phyloP scores from a whole-genome alignment of 2,113 vertebrate species.

The Ranitomeya variabilis region DNA sequence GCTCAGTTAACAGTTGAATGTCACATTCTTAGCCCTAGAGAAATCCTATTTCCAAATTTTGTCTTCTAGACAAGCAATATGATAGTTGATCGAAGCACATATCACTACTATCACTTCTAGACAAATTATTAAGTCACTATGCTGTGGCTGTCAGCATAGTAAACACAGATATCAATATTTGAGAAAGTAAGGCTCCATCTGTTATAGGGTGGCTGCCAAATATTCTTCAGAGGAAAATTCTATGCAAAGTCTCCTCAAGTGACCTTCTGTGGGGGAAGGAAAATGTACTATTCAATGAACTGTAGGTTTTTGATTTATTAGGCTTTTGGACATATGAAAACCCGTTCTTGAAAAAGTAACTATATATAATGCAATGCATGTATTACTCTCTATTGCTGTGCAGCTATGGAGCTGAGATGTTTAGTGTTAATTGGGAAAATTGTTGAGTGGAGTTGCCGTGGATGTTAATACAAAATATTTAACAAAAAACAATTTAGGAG shows the following conservation, averaged over 20 bases:
- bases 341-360: neutral
- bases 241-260: slow-evolving; percentile 5
- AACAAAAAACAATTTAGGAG: neutral
- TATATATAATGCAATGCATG: neutral
- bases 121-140: slow-evolving; percentile 8
- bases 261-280: neutral
- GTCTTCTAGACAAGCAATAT: slow-evolving; percentile 6
- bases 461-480: neutral
- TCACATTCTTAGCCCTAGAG: neutral
- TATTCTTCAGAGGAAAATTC: neutral
- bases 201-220: slow-evolving; percentile 12
- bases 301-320: neutral
- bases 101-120: slow-evolving; percentile 33
- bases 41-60: slow-evolving; percentile 1
- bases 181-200: slow-evolving; percentile 33
- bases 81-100: slow-evolving; percentile 7
- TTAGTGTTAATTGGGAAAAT: neutral
- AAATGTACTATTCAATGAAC: neutral
- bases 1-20: slow-evolving; percentile 1
- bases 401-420: neutral
- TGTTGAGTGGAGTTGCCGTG: neutral
- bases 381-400: neutral
- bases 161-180: slow-evolving; percentile 40
- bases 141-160: slow-evolving; percentile 10
- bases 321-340: neutral